These are phyloP conservation scores for Pristionchus japonicus DNA, from an alignment of 2,888 invertebrate species.

Conservation along the genomic window DNA sequence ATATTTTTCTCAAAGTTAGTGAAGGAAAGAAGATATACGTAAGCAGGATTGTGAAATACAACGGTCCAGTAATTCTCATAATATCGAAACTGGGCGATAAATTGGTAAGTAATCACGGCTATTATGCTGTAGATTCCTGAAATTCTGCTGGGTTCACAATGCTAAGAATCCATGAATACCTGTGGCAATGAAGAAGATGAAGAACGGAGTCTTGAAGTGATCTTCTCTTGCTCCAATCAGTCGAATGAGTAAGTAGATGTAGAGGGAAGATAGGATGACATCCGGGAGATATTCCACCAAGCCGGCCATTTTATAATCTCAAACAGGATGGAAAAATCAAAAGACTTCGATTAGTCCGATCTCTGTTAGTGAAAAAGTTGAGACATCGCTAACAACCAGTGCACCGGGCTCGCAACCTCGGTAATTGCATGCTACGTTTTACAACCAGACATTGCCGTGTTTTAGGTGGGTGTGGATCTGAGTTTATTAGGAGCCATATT, in stretches of 20 bases:
- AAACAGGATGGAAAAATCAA: background rate
- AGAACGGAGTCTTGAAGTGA: background rate
- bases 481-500: no score
- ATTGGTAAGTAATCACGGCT: background rate
- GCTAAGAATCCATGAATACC: no score
- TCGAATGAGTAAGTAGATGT: background rate
- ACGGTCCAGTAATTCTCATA: background rate
- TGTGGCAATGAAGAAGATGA: background rate
- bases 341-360: background rate
- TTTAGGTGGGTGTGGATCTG: no score
- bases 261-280: background rate
- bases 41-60: background rate
- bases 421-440: no score
- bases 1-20: no score
- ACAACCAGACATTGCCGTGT: no score
- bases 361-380: background rate
- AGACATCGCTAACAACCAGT: background rate
- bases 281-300: background rate
- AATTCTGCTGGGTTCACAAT: background rate
- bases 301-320: background rate
- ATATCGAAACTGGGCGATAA: background rate
- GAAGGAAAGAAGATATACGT: no score
- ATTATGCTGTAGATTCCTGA: background rate
- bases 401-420: background rate
- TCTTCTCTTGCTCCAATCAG: background rate